These are phyloP conservation scores for Ptilodon capucinus DNA, from an alignment of 2,888 invertebrate genomes.

Conservation along the genomic window DNA sequence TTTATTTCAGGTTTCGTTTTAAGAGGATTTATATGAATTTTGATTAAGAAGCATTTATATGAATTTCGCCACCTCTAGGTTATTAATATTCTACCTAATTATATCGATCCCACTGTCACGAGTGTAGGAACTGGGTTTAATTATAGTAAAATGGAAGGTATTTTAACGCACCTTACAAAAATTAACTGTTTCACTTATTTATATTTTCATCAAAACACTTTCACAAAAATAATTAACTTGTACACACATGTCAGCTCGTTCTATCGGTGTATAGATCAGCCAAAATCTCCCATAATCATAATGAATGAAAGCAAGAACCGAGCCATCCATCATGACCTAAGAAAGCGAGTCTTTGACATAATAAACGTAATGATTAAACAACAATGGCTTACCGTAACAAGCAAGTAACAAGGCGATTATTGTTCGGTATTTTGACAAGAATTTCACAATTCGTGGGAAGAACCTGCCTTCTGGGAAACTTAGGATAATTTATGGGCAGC, in stretches of 20 bases:
- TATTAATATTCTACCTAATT: too few species aligned
- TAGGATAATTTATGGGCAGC: not conserved
- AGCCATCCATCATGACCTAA: not conserved
- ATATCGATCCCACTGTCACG: too few species aligned
- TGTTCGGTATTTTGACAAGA: not conserved
- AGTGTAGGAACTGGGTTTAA: too few species aligned
- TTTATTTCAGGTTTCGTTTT: not conserved
- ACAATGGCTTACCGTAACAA: not conserved
- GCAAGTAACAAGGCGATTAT: not conserved
- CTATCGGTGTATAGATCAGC: not conserved
- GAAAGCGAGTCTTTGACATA: not conserved
- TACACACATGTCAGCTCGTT: not conserved
- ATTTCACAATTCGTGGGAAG: not conserved
- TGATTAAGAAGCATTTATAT: too few species aligned
- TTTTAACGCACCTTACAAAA: too few species aligned
- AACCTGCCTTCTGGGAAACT: not conserved
- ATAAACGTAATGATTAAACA: not conserved
- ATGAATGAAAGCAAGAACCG: not conserved
- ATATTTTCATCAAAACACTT: not conserved
- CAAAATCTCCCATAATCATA: not conserved
- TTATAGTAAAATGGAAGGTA: too few species aligned
- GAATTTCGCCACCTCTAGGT: too few species aligned
- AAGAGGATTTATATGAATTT: too few species aligned
- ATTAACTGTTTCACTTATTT: not conserved
- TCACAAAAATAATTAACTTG: not conserved